Evolutionary conservation across 2,888 invertebrate species (phyloP).

Genomic region (Philopedon plagiatum): DNA sequence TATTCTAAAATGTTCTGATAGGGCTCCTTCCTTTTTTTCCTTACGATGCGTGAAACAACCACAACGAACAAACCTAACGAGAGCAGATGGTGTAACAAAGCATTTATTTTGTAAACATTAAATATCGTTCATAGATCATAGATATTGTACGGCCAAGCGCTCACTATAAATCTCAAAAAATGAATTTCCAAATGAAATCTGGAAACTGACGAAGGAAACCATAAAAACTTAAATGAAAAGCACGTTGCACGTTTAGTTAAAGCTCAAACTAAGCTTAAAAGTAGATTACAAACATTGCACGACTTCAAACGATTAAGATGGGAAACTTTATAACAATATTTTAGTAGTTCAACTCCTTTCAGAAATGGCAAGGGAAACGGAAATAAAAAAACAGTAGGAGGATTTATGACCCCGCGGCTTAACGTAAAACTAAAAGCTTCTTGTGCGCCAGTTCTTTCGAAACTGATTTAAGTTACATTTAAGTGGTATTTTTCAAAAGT

Average conservation of each 20-base stretch:
- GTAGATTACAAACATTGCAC: slow-evolving; percentile 34
- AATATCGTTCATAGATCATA: too few relatives aligned
- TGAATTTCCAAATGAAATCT: neutral
- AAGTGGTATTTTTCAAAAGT: slow-evolving; percentile 37
- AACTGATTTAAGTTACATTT: slow-evolving; percentile 38
- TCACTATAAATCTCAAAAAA: slow-evolving; percentile 4
- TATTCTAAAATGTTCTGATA: too few relatives aligned
- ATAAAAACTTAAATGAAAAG: slow-evolving; percentile 27
- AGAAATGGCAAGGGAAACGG: slow-evolving; percentile 25
- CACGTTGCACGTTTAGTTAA: slow-evolving; percentile 25
- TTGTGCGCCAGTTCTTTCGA: slow-evolving; percentile 23
- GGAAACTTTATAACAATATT: slow-evolving; percentile 41
- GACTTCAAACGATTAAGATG: slow-evolving; percentile 35
- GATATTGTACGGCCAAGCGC: too few relatives aligned
- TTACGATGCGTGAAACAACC: too few relatives aligned
- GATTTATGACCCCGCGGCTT: slow-evolving; percentile 36
- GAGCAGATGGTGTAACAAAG: too few relatives aligned
- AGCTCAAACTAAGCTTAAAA: slow-evolving; percentile 27
- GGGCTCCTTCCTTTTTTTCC: too few relatives aligned
- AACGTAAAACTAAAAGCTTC: slow-evolving; percentile 42
- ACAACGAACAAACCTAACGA: too few relatives aligned
- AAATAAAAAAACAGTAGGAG: slow-evolving; percentile 12
- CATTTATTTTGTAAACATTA: too few relatives aligned
- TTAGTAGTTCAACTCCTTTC: slow-evolving; percentile 29
- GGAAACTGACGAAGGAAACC: neutral